Evolutionary conservation across 2,113 vertebrate genomes (phyloP).

Genomic region (Pungitius pungitius): DNA sequence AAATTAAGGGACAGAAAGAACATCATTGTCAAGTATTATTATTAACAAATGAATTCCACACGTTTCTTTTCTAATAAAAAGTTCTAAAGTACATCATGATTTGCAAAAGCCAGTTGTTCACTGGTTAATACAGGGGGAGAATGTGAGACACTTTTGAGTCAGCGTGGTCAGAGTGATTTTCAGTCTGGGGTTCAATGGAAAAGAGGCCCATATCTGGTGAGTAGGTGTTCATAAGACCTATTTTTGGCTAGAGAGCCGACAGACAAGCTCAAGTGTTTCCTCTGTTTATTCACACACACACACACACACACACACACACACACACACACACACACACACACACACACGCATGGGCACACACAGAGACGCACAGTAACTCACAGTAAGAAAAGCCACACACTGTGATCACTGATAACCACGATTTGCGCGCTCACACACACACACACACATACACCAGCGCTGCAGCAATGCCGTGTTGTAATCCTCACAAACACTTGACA

Average conservation of each 20-base stretch:
- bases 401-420: background rate
- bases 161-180: constrained; percentile 59
- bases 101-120: constrained; percentile 14
- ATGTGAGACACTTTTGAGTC: constrained; percentile 56
- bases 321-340: constrained; percentile 3
- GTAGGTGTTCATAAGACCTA: constrained; percentile 73
- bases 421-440: constrained; percentile 1
- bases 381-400: background rate
- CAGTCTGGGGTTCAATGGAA: constrained; percentile 70
- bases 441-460: constrained; percentile 6
- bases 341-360: constrained; percentile 15
- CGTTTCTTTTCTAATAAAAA: background rate
- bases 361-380: constrained; percentile 23
- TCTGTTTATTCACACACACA: constrained; percentile 38
- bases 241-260: constrained; percentile 70
- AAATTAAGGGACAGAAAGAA: background rate
- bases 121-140: constrained; percentile 24
- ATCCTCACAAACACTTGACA: constrained; percentile 58
- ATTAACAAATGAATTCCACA: background rate
- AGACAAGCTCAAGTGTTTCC: constrained; percentile 69
- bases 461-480: constrained; percentile 32
- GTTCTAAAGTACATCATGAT: background rate
- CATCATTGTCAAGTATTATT: background rate
- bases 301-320: constrained; percentile 11
- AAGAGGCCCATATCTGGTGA: constrained; percentile 69